Evolutionary conservation across 2,888 invertebrate genomes (phyloP).

Genomic region (Eupithecia subumbrata): DNA sequence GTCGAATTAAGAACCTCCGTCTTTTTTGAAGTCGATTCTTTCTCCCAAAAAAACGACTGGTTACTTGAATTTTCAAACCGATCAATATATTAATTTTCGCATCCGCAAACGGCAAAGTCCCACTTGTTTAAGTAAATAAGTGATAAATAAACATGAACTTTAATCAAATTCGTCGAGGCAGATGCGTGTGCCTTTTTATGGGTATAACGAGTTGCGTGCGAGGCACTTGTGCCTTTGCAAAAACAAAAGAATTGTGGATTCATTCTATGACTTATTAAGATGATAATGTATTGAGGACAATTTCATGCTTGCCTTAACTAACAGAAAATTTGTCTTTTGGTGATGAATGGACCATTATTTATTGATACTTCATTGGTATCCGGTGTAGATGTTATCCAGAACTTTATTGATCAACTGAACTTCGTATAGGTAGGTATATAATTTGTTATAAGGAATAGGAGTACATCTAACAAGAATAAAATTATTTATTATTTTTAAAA

Average conservation of each 20-base stretch:
- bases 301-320: constrained; percentile 65
- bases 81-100: constrained; percentile 33
- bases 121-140: constrained; percentile 68
- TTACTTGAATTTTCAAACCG: constrained; percentile 25
- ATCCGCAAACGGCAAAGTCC: constrained; percentile 52
- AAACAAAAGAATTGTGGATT: constrained; percentile 77
- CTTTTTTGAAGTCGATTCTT: not conserved
- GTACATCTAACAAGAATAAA: no score
- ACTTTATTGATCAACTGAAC: not conserved
- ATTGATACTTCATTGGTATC: not conserved
- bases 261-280: constrained; percentile 82
- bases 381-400: constrained; percentile 9
- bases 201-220: constrained; percentile 73
- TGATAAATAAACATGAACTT: constrained; percentile 81
- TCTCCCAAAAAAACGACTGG: not conserved
- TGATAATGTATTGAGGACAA: constrained; percentile 80
- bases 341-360: constrained; percentile 25
- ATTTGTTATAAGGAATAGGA: not conserved
- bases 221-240: constrained; percentile 67
- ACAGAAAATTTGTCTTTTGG: constrained; percentile 25
- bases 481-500: no score
- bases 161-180: constrained; percentile 82
- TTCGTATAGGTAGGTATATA: not conserved
- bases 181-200: constrained; percentile 76
- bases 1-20: no score